phyloP scores from a whole-genome alignment of 2,888 invertebrate genomes.

The Drosophila subquinaria region DNA sequence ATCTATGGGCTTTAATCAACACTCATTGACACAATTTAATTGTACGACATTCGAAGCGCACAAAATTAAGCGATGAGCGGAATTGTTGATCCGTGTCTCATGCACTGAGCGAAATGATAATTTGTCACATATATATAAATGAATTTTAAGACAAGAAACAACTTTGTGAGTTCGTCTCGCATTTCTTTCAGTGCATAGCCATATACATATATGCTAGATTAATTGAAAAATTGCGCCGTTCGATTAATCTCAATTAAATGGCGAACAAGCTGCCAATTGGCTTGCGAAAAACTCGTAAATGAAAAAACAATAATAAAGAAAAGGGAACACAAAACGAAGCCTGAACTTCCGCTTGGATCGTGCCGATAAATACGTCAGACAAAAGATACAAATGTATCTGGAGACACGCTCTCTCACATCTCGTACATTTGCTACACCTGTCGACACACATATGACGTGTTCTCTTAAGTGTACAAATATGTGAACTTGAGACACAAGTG shows the following conservation, averaged over 20 bases:
- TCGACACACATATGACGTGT: slow-evolving; percentile 26
- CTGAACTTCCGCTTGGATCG: slow-evolving; percentile 41
- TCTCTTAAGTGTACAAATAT: slow-evolving; percentile 57
- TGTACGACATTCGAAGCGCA: slow-evolving; percentile 42
- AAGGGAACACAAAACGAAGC: slow-evolving; percentile 14
- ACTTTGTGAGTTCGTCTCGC: not conserved
- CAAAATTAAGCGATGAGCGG: slow-evolving; percentile 37
- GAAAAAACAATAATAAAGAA: not conserved
- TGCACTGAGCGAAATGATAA: slow-evolving; percentile 37
- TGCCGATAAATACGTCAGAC: slow-evolving; percentile 1
- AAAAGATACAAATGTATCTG: slow-evolving; percentile 32
- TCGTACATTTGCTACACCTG: slow-evolving; percentile 58
- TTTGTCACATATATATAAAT: too few relatives aligned
- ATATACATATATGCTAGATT: slow-evolving; percentile 16
- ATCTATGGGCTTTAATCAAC: slow-evolving; percentile 69
- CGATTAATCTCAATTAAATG: slow-evolving; percentile 74
- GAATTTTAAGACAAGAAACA: not conserved
- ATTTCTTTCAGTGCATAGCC: slow-evolving; percentile 30
- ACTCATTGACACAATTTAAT: slow-evolving; percentile 75
- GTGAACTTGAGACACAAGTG: slow-evolving; percentile 73
- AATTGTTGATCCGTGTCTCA: slow-evolving; percentile 19
- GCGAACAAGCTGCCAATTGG: slow-evolving; percentile 61
- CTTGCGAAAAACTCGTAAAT: slow-evolving; percentile 33
- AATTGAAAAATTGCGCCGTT: slow-evolving; percentile 49
- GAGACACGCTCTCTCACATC: slow-evolving; percentile 17